These are phyloP conservation scores for Sapayoa aenigma DNA, from an alignment of 2,113 vertebrate genomes.

Conservation along the genomic window DNA sequence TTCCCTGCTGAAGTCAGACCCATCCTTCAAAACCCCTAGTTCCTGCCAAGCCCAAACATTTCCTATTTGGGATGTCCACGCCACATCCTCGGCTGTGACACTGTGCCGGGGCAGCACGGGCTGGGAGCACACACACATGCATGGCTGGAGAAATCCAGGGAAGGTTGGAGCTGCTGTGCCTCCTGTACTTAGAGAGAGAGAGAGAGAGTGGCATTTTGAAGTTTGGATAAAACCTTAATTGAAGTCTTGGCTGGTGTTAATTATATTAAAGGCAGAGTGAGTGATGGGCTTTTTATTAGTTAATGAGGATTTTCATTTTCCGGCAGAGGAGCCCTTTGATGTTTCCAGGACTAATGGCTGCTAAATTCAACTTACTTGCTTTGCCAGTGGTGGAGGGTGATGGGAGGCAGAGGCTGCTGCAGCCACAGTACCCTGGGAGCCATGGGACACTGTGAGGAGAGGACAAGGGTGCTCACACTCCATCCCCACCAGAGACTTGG, in stretches of 20 bases:
- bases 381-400: neutral
- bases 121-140: neutral
- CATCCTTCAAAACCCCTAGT: neutral
- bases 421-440: neutral
- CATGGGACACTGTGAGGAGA: fast-evolving
- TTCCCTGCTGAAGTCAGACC: slow-evolving; percentile 32
- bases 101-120: neutral
- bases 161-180: neutral
- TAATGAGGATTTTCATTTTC: slow-evolving; percentile 71
- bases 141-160: fast-evolving
- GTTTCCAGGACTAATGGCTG: slow-evolving; percentile 47
- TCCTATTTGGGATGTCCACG: neutral
- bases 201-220: slow-evolving; percentile 16
- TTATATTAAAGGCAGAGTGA: slow-evolving; percentile 63
- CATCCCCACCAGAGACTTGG: fast-evolving
- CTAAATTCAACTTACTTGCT: slow-evolving; percentile 25
- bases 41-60: slow-evolving; percentile 22
- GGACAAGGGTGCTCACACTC: neutral
- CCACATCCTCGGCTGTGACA: fast-evolving
- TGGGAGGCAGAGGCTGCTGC: neutral
- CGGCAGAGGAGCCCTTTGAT: slow-evolving; percentile 51
- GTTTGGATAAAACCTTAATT: slow-evolving; percentile 64
- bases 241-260: slow-evolving; percentile 69
- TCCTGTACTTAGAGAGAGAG: fast-evolving
- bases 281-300: slow-evolving; percentile 71